Conservation (phyloP, 1,140 invertebrate genomes). For the Lepidurus apus region DNA sequence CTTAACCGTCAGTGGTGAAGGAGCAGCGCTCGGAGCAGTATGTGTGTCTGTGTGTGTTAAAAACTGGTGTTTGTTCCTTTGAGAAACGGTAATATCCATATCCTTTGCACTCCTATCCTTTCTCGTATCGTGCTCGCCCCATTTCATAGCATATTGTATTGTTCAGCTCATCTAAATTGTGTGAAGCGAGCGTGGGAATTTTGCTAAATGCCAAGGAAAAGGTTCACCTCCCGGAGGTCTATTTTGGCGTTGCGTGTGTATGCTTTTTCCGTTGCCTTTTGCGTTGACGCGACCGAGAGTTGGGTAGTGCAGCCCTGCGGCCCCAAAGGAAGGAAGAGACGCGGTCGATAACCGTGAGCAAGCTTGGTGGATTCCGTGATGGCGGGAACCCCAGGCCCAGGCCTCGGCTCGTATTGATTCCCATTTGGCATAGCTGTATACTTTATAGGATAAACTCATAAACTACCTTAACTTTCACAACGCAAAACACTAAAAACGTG, state of each 20-base stretch:
- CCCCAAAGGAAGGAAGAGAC: constrained; percentile 7
- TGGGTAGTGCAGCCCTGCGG: constrained; percentile 11
- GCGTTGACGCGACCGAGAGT: background rate
- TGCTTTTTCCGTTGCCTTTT: constrained; percentile 21
- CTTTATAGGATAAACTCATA: background rate
- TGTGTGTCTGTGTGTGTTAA: background rate
- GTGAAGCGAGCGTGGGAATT: background rate
- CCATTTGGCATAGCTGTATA: background rate
- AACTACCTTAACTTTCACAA: too few species aligned
- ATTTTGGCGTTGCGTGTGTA: constrained; percentile 18
- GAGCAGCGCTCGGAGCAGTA: background rate
- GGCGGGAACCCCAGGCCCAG: constrained; percentile 19
- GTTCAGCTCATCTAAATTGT: background rate
- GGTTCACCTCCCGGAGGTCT: background rate
- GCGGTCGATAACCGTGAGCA: constrained; percentile 20
- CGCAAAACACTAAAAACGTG: too few species aligned
- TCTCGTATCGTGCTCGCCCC: background rate
- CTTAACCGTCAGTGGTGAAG: background rate
- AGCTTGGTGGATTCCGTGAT: constrained; percentile 21
- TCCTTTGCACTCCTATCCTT: background rate
- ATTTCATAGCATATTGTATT: background rate
- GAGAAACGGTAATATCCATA: background rate
- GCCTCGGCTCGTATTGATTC: constrained; percentile 13
- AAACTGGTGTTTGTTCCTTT: background rate
- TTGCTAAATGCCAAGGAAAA: background rate